phyloP scores from a whole-genome alignment of 37 sponge, comb jelly and placozoan species.

The Haliclona indistincta region DNA sequence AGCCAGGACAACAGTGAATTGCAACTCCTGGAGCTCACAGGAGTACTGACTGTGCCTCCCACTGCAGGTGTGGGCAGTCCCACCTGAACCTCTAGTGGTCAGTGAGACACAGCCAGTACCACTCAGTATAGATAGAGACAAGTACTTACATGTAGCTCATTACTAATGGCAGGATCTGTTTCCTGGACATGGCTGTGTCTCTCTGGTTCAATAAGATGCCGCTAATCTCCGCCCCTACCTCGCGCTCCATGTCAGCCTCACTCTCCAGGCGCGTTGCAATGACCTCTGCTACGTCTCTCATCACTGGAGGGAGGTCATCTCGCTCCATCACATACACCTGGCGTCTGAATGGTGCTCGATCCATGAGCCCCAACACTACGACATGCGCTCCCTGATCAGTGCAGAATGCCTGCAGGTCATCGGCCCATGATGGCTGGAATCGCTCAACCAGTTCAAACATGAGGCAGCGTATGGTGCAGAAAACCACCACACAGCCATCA shows the following conservation, averaged over 20 bases:
- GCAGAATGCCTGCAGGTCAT: conserved; percentile 9
- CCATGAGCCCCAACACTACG: conserved; percentile 36
- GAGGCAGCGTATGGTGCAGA: conserved; percentile 38
- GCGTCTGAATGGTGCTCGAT: neutral
- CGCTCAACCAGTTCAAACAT: conserved; percentile 34
- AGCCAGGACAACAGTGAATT: too few relatives aligned
- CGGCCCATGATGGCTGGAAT: neutral
- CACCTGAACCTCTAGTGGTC: too few relatives aligned
- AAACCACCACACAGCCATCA: conserved; percentile 24
- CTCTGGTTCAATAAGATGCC: conserved; percentile 54
- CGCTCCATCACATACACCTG: conserved; percentile 45
- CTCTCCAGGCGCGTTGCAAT: conserved; percentile 39
- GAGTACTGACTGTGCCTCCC: too few relatives aligned
- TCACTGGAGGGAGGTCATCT: neutral
- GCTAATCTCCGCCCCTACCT: conserved; percentile 5
- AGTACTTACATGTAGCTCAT: too few relatives aligned
- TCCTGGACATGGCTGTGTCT: conserved; percentile 53
- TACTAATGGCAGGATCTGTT: conserved; percentile 66
- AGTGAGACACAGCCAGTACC: too few relatives aligned
- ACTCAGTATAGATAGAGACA: neutral
- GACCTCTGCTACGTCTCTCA: conserved; percentile 23
- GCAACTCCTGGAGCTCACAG: too few relatives aligned
- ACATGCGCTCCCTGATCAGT: neutral
- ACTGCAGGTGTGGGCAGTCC: too few relatives aligned
- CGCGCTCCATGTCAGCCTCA: conserved; percentile 16